Evolutionary conservation across 2,888 invertebrate genomes (phyloP), one percentile per base, ranked within the genome.

Genomic region (Dryobotodes eremita): DNA sequence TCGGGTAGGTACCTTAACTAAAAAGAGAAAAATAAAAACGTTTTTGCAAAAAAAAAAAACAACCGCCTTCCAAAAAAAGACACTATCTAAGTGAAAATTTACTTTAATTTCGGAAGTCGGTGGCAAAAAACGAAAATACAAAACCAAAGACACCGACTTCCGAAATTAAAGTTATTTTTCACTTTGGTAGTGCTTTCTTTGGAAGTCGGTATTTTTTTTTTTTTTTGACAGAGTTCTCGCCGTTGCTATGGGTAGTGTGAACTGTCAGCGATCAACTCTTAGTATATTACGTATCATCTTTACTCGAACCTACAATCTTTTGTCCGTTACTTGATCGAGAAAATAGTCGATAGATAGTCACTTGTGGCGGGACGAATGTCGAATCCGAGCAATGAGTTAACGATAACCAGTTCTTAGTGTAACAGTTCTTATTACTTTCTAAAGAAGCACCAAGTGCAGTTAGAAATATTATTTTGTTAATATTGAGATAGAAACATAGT

Each of bases 361-460:
- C 36, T 62, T 70, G 10, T n/a, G 3, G n/a, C 61, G n/a, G n/a
- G 11, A 42, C 36, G 20, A 20, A 5, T 1, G 64, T 36, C 4
- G n/a, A 70, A 64, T 50, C 13, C 73, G 11, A 61, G 66, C 50
- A 66, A 31, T 48, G 17, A 46, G 79, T 15, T 66, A 42, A 26
- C 17, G 31, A 42, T 48, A 84, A 85, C 85, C 71, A 46, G 81
- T 85, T 85, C 15, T 68, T 23, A 17, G 3, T 80, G 57, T 84
- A 13, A 81, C 81, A 57, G 71, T 57, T 68, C 15, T 71, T 71
- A 71, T 70, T 57, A 71, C 85, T 81, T 66, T 80, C 71, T 85
- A 80, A 78, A 48, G 23, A 13, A 36, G 10, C 15, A 36, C 36
- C 23, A 15, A 83, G 15, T 79, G 69, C 80, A 59, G 69, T 70